Base-by-base conservation (phyloP, 2,113 vertebrate species). In the Zapus hudsonius region DNA sequence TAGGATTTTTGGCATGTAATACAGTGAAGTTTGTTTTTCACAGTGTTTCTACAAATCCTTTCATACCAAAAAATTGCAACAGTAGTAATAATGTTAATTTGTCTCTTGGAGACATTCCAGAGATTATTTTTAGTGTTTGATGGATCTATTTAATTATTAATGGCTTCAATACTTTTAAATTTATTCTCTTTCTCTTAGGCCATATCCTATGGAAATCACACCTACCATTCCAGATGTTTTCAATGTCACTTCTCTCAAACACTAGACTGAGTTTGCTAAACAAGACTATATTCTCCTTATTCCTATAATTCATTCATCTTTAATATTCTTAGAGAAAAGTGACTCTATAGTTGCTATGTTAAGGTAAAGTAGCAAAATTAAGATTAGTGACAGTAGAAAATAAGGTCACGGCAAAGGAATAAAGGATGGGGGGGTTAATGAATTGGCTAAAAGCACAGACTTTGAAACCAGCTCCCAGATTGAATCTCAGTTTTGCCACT, bases 71-170 rank as follows among this genome's bases (percentile, higher is more conserved):
- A 94, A 92, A 55, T 42, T 75, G 8, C 11, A 36, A 33, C 9
- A 66, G n/a, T 38, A 64, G 23, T 57, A 83, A 57, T 70, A 63
- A 84, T 74, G 31, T 69, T 10, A 64, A 59, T n/a, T 82, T 72
- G 57, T 84, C 42, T 94, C 72, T 55, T 85, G 63, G 55, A 85
- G 55, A 44, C 72, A 66, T 82, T 92, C 73, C 55, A 80, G 33
- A 70, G 52, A 59, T 84, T 11, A 73, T 89, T 74, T 89, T 88
- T 66, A 76, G n/a, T 72, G 52, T 73, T 79, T 80, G 84, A 75
- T 38, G 74, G 42, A 76, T 84, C 69, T 80, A n/a, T 70, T 85
- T 95, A 88, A n/a, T 84, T 93, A 75, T 81, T 72, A 95, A 89
- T 74, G 81, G 12, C 11, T 47, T 93, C 72, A 81, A 76, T 89